Evolutionary conservation across 2,888 invertebrate species (phyloP), one percentile per base, ranked within the genome.

Genomic region (Drosophila barbarae): DNA sequence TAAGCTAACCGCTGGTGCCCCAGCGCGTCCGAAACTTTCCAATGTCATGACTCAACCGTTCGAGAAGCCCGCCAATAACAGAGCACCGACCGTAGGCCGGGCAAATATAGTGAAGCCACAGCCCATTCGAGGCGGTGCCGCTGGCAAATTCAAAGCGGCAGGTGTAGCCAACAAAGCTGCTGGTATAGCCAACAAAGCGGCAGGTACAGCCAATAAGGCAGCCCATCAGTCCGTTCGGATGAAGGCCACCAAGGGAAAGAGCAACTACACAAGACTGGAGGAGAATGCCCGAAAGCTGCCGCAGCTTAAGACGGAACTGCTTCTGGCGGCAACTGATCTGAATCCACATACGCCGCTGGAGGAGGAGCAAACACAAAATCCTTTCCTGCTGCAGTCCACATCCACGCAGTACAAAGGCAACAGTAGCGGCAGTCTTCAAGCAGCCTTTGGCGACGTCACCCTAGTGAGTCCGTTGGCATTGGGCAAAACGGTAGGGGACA

Each of bases 371-470:
- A 13, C 6, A 15, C 55, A 59, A 1, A 64, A 70, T 41, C 60
- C 68, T 0, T 80, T 74, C 32, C 46, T 60, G n/a, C 44, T 21
- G 2, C 77, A 67, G 34, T 55, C 54, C 2, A 82, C 82, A n/a
- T 78, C 78, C 15, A 82, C 76, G 1, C 72, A 67, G 5, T 34
- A 26, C 36, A 81, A 47, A 15, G n/a, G 42, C 0, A 49, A 38
- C 21, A 69, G 51, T 34, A 13, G 9, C 21, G 30, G 21, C 6
- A 35, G 55, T 54, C 51, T 69, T 1, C 7, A 64, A n/a, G 66
- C 61, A 1, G 39, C 21, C 0, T 57, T 50, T 23, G 42, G 23
- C 0, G 56, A 70, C 2, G 23, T 52, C 2, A 44, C 51, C 6
- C 36, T 44, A 1, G 39, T 72, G 6, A 70, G 63, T 41, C 72